Evolutionary conservation across 1,140 invertebrate genomes (phyloP).

Genomic region (Temnothorax curvispinosus): DNA sequence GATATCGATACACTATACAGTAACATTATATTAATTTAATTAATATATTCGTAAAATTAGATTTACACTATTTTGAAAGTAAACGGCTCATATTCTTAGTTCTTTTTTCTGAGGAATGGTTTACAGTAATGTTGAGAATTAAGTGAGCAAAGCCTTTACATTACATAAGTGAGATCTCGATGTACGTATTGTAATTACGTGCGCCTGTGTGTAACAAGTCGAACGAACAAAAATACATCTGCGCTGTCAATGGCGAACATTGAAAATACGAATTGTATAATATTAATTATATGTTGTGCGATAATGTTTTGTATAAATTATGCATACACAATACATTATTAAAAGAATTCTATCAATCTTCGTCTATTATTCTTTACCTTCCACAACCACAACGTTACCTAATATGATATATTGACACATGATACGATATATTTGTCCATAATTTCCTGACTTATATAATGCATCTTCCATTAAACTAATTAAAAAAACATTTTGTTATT

Average conservation of each 20-base stretch:
- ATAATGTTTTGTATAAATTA: slow-evolving; percentile 64
- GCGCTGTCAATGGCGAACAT: slow-evolving; percentile 45
- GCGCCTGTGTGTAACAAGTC: neutral
- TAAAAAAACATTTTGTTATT: neutral
- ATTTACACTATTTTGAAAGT: slow-evolving; percentile 20
- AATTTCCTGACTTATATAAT: neutral
- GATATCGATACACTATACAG: neutral
- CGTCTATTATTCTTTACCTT: neutral
- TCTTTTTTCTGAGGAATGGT: neutral
- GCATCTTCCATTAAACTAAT: neutral
- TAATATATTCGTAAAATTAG: neutral
- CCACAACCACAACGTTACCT: neutral
- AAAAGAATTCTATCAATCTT: slow-evolving; percentile 15
- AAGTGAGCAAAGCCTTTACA: neutral
- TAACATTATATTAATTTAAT: slow-evolving; percentile 3
- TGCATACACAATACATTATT: slow-evolving; percentile 21
- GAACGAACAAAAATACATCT: neutral
- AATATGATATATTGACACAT: neutral
- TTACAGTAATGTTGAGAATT: neutral
- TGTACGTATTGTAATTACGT: slow-evolving; percentile 15
- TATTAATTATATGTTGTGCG: slow-evolving; percentile 71
- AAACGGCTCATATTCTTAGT: slow-evolving; percentile 2
- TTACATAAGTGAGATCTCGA: slow-evolving; percentile 20
- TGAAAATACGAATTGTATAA: slow-evolving; percentile 68
- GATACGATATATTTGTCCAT: neutral